Percentiles rank a stretch among this genome's conserved stretches.
Conservation (phyloP, 2,113 vertebrate species). For the Riparia riparia region DNA sequence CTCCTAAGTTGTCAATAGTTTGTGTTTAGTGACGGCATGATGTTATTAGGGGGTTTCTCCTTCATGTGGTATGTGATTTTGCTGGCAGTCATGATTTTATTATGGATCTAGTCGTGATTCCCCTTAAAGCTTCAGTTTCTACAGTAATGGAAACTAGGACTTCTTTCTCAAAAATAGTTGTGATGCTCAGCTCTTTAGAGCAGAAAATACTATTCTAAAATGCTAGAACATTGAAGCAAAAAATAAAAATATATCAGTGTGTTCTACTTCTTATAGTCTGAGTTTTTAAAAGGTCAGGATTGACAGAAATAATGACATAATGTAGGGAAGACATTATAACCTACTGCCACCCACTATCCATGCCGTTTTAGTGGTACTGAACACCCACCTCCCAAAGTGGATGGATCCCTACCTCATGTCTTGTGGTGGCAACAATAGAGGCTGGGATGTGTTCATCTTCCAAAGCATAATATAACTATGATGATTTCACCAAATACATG, state of each 20-base stretch:
- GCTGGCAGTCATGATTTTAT: background rate
- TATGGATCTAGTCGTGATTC: background rate
- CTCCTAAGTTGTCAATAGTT: background rate
- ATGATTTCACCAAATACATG: slow-evolving; percentile 17
- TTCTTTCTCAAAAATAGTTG: slow-evolving; percentile 14
- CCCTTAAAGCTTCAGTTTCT: slow-evolving; percentile 11
- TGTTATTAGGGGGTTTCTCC: background rate
- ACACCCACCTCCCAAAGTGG: background rate
- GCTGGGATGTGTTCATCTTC: background rate
- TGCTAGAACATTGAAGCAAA: background rate
- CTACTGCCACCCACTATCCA: slow-evolving; percentile 39
- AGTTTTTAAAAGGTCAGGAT: background rate
- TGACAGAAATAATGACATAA: background rate
- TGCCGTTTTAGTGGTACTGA: background rate
- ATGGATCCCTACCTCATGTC: background rate
- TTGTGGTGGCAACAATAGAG: background rate
- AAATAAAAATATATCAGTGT: background rate
- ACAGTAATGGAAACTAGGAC: background rate
- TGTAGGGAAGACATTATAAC: background rate
- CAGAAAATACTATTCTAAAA: background rate
- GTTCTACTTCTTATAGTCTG: background rate
- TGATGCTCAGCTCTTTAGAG: background rate
- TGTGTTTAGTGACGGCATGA: background rate
- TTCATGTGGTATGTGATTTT: background rate
- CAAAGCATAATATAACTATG: background rate